These are phyloP conservation scores for Gymnosoma rotundatum DNA, from an alignment of 2,888 invertebrate species.

Conservation along the genomic window DNA sequence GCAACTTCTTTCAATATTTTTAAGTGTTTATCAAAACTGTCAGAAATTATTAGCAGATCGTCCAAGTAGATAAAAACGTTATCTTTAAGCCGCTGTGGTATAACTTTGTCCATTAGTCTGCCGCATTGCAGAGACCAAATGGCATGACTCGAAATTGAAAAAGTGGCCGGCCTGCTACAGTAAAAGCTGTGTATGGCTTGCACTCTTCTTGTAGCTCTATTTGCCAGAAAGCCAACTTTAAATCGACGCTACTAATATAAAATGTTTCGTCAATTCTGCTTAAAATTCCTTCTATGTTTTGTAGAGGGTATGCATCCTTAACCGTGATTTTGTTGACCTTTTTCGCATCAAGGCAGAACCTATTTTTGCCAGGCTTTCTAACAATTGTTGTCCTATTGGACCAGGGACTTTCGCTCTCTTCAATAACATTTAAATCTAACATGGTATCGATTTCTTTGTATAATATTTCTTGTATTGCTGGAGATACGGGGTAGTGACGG, in stretches of 20 bases:
- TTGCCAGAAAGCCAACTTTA: conserved; percentile 58
- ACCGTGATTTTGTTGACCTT: conserved; percentile 29
- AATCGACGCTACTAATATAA: conserved; percentile 72
- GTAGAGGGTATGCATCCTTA: conserved; percentile 39
- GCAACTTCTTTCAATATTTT: conserved; percentile 8
- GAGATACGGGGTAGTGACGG: conserved; percentile 68
- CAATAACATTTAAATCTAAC: conserved; percentile 72
- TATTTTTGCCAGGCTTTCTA: conserved; percentile 70
- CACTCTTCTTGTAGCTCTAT: conserved; percentile 47
- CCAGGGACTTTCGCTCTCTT: conserved; percentile 74
- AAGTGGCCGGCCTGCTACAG: conserved; percentile 34
- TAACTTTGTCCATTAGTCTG: conserved; percentile 70
- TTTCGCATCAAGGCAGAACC: conserved; percentile 74
- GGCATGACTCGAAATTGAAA: conserved; percentile 44
- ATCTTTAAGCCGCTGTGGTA: conserved; percentile 47
- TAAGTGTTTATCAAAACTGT: conserved; percentile 54
- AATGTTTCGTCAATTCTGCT: conserved; percentile 70
- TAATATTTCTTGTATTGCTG: no score
- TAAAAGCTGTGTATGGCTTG: conserved; percentile 41
- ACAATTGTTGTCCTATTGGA: conserved; percentile 74
- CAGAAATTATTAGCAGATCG: conserved; percentile 52
- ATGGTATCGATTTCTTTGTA: no score
- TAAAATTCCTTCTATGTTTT: conserved; percentile 64
- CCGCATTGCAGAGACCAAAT: conserved; percentile 28
- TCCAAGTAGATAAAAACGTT: conserved; percentile 63